Conservation (phyloP, 2,888 invertebrate genomes). For the Megalurothrips usitatus region DNA sequence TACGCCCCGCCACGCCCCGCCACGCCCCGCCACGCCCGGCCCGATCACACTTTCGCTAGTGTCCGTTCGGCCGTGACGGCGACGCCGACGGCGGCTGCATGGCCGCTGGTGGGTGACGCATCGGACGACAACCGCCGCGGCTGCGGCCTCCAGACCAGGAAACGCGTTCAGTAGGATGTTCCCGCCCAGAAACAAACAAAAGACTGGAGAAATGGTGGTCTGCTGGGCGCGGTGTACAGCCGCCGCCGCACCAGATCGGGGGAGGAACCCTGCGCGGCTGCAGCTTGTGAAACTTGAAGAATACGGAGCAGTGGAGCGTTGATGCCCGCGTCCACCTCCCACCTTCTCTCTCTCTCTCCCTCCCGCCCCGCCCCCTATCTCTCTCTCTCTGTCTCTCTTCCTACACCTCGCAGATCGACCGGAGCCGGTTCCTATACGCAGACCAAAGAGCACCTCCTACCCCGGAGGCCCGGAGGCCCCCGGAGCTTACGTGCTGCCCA, state of each 20-base stretch:
- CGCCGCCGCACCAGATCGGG: background rate
- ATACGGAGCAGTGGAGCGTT: too few relatives aligned
- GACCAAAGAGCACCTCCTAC: too few relatives aligned
- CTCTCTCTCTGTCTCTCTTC: too few relatives aligned
- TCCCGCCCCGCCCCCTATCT: too few relatives aligned
- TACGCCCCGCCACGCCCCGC: background rate
- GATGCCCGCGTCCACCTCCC: too few relatives aligned
- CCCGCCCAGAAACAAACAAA: background rate
- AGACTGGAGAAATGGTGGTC: background rate
- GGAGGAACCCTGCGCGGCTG: background rate
- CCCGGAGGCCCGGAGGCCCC: too few relatives aligned
- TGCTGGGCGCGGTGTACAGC: background rate
- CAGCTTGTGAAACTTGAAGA: too few relatives aligned
- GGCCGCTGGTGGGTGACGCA: conserved; percentile 1
- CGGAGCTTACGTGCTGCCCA: too few relatives aligned
- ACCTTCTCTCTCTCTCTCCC: too few relatives aligned
- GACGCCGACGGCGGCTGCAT: background rate
- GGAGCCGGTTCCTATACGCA: too few relatives aligned
- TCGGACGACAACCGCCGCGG: background rate
- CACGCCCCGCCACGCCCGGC: background rate
- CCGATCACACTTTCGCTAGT: background rate
- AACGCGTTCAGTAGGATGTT: background rate
- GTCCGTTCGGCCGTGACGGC: background rate
- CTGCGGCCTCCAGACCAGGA: background rate
- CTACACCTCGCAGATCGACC: too few relatives aligned